Evolutionary conservation across 1,140 invertebrate genomes (phyloP), one percentile per base, ranked within the genome.

Genomic region (Drosophila tristis): DNA sequence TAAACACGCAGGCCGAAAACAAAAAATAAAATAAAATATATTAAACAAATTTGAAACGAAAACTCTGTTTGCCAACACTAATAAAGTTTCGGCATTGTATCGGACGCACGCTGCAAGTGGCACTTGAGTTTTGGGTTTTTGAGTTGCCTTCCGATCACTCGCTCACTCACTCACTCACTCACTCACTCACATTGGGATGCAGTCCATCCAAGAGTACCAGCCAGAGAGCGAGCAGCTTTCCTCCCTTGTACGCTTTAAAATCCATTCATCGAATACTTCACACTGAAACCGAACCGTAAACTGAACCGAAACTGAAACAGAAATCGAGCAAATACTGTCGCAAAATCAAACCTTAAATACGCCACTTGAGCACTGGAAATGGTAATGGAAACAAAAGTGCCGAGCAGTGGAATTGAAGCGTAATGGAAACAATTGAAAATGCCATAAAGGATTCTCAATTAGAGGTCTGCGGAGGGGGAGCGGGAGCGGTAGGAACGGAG

Each of bases 371-470:
- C 74, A 72, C 61, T 70, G 53, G 56, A 80, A 80, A 71, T 71
- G 67, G 67, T 71, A 80, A 90, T 84, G 82, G 84, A 89, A 80
- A 80, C 78, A 82, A 82, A 86, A 87, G 80, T 81, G 79, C 68
- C 74, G 51, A 59, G 67, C 55, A 47, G 48, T 48, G 61, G 66
- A 85, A 86, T 81, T 90, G 74, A 87, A 90, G 74, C 75, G 75
- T 87, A 80, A 90, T 91, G 84, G 80, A 90, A 90, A 90, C 89
- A 90, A 90, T 90, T 90, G 82, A 89, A 74, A 85, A 80, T 70
- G 45, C 82, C 80, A 87, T 90, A 89, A 90, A 89, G 84, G 84
- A 89, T 89, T 89, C 85, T 90, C 84, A 89, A 89, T 87, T 87
- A 89, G 79, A 87, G 64, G 25, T 50, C 23, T 9, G 23, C 16